Evolutionary conservation across 2,888 invertebrate species (phyloP).

Genomic region (Rhagonycha lutea): DNA sequence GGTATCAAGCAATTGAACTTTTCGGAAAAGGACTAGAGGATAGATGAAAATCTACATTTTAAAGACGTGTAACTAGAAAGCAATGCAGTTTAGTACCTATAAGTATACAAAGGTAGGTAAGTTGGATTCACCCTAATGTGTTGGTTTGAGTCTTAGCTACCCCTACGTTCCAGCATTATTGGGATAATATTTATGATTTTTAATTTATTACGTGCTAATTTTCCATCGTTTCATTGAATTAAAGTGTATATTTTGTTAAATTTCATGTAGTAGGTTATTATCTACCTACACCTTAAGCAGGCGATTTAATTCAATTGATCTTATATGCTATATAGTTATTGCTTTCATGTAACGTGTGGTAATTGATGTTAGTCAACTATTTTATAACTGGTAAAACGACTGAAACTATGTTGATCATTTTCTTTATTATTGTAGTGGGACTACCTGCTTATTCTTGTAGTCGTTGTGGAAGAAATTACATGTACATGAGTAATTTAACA

Average conservation of each 20-base stretch:
- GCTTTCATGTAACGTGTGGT: background rate
- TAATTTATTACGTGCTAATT: background rate
- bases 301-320: background rate
- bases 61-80: no score
- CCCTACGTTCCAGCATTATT: no score
- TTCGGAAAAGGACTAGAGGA: no score
- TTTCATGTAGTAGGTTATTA: background rate
- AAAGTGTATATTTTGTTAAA: no score
- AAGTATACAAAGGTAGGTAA: no score
- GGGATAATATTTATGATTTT: no score
- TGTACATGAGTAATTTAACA: constrained; percentile 20
- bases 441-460: constrained; percentile 7
- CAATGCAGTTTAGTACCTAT: no score
- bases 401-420: background rate
- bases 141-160: no score
- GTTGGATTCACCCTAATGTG: no score
- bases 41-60: no score
- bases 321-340: background rate
- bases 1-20: no score
- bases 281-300: background rate
- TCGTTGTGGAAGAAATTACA: constrained; percentile 24
- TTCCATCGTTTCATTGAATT: background rate
- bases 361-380: background rate
- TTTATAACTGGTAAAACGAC: background rate
- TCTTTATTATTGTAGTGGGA: constrained; percentile 8